These are phyloP conservation scores for Microplitis demolitor DNA, from an alignment of 1,140 invertebrate genomes.

Conservation along the genomic window DNA sequence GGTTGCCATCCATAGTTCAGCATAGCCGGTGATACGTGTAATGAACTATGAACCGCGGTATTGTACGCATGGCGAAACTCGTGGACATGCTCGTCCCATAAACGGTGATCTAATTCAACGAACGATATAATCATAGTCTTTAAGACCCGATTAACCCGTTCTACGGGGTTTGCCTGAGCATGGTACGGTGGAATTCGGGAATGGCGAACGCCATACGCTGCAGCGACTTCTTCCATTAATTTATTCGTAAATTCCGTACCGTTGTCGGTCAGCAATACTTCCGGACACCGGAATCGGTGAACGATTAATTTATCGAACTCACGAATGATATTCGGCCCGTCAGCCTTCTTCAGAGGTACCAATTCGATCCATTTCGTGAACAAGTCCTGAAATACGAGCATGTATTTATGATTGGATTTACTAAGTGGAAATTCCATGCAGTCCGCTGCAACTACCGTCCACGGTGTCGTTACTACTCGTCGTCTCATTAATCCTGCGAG, in stretches of 20 bases:
- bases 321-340: constrained; percentile 30
- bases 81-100: constrained; percentile 47
- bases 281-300: constrained; percentile 41
- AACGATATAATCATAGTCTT: neutral
- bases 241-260: constrained; percentile 50
- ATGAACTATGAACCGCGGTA: constrained; percentile 46
- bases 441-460: constrained; percentile 52
- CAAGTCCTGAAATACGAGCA: constrained; percentile 51
- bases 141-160: neutral
- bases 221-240: neutral
- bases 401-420: constrained; percentile 41
- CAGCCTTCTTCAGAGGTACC: constrained; percentile 35
- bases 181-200: constrained; percentile 41
- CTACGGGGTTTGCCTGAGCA: constrained; percentile 23
- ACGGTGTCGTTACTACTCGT: constrained; percentile 37
- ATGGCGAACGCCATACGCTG: too few relatives aligned
- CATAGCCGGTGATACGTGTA: constrained; percentile 52
- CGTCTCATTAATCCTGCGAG: constrained; percentile 44
- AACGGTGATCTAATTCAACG: constrained; percentile 40
- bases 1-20: constrained; percentile 43
- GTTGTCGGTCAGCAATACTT: constrained; percentile 52
- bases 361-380: constrained; percentile 47
- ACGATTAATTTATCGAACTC: constrained; percentile 41
- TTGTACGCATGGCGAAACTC: constrained; percentile 55
- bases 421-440: constrained; percentile 52